Base-by-base conservation (phyloP, 2,888 invertebrate genomes). In the Eurois occulta region DNA sequence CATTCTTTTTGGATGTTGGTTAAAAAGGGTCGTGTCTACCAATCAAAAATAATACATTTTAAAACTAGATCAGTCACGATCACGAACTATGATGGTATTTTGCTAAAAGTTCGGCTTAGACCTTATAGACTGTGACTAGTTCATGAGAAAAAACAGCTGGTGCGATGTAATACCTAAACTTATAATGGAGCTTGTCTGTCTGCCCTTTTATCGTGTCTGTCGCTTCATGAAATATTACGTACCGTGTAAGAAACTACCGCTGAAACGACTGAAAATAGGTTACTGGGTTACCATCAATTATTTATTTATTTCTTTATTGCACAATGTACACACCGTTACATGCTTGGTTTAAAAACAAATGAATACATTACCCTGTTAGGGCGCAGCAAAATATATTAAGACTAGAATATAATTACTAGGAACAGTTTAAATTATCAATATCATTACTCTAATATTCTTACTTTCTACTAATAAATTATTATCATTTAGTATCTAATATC, bases 161-260 rank as follows among this genome's bases (percentile, higher is more conserved):
- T 4, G 16, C 43, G 41, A 43, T n/a, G 38, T 43, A 65, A 69
- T 75, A 70, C 35, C 28, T 70, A 60, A 80, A 70, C 8, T 76
- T 72, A 43, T 64, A 77, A 72, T 81, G 48, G 67, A 72, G n/a
- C n/a, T 72, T 58, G 75, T 69, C 75, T 41, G 74, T 38, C 64
- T 64, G 67, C 43, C 55, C 28, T 74, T 83, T 58, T 18, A 35
- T 67, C 38, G 66, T 46, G 64, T 0, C 28, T 67, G 66, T 16
- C 48, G n/a, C 58, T 32, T 60, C 75, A 64, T 75, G 64, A 83
- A 79, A 74, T 83, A 78, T 74, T 73, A 78, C 46, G 41, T 48
- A 16, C 41, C 21, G 18, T 60, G 43, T 60, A 60, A 68, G 43
- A 72, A 71, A 3, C 52, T 64, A 52, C 3, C 18, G 28, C 24